A percentile compares a stretch with the other conserved stretches of the same genome.
These are phyloP conservation scores for Xenentodon cancila DNA, from an alignment of 2,797 vertebrate species.

Conservation along the genomic window DNA sequence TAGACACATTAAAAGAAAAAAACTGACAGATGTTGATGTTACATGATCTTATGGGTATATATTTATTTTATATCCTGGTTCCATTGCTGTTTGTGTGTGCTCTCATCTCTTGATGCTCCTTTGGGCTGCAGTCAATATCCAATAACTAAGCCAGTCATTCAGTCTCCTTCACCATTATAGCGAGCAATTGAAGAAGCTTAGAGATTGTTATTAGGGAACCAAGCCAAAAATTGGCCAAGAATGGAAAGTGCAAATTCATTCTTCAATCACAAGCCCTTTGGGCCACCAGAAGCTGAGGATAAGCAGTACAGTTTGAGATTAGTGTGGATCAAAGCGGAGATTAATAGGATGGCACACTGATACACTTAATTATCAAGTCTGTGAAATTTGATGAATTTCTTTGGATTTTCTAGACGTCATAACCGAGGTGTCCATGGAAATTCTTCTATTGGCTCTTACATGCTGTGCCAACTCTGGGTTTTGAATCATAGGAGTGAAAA, in stretches of 20 bases:
- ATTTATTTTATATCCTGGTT: constrained; percentile 30
- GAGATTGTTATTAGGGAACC: constrained; percentile 43
- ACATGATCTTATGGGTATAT: constrained; percentile 22
- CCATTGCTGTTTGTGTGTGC: constrained; percentile 22
- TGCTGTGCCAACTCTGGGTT: constrained; percentile 10
- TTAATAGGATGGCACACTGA: constrained; percentile 67
- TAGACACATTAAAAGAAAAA: background rate
- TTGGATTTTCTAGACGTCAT: constrained; percentile 44
- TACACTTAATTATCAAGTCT: constrained; percentile 67
- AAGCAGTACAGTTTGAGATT: constrained; percentile 69
- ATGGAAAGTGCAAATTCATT: constrained; percentile 51
- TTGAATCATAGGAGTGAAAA: constrained; percentile 18
- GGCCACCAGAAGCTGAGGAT: constrained; percentile 59
- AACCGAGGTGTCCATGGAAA: constrained; percentile 32
- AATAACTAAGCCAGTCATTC: constrained; percentile 41
- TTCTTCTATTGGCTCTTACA: constrained; percentile 6
- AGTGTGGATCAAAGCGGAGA: constrained; percentile 77
- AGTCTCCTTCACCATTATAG: constrained; percentile 38
- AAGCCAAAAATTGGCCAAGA: constrained; percentile 31
- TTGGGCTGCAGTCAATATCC: constrained; percentile 43
- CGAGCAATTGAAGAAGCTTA: constrained; percentile 31
- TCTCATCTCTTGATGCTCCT: constrained; percentile 37
- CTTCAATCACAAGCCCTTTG: constrained; percentile 45
- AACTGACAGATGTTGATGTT: constrained; percentile 13
- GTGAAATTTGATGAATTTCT: constrained; percentile 64